Evolutionary conservation across 2,888 invertebrate genomes (phyloP), one percentile per base, ranked within the genome.

Genomic region (Dynastes tityus): DNA sequence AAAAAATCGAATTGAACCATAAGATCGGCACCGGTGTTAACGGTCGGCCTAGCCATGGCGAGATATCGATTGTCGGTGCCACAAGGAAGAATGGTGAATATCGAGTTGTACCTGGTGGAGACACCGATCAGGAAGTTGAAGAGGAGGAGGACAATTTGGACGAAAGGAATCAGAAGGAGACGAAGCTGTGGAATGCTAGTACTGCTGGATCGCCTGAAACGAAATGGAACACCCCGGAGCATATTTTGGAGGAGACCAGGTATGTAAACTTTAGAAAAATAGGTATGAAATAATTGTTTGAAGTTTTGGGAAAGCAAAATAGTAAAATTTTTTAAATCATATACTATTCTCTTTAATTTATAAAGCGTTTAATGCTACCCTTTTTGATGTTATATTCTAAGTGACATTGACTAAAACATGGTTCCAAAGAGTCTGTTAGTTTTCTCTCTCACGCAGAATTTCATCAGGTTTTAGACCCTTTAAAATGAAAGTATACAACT

Each of bases 1-100:
- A 95, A 87, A 95, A 95, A 90, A 95, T 95, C 82, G 95, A 95
- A 87, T 92, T 94, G 90, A 93, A 92, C 87, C 91, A 92, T 83
- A 78, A 78, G 64, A 85, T 87, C 58, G 85, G 84, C 68, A 87
- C 87, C 78, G 80, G 80, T 76, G 77, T 77, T 64, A 81, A 82
- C 76, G 82, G 82, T n/a, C 77, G 83, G 27, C 79, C 79, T 58
- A 78, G 63, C 9, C 81, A 80, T 61, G 81, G 80, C 55, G 83
- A 84, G 75, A 78, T 84, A 63, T 80, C 82, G 4, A 87, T 89
- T 76, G 89, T 90, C 29, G 88, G 89, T 77, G 88, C 89, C 13
- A 85, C 53, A 1, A 79, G 71, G 58, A 93, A 92, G 84, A 91
- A 94, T 82, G 94, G 94, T 58, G 94, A 94, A 84, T 94, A 94